phyloP scores from a whole-genome alignment of 2,797 vertebrate genomes.

The Phrynocephalus guinanensis region DNA sequence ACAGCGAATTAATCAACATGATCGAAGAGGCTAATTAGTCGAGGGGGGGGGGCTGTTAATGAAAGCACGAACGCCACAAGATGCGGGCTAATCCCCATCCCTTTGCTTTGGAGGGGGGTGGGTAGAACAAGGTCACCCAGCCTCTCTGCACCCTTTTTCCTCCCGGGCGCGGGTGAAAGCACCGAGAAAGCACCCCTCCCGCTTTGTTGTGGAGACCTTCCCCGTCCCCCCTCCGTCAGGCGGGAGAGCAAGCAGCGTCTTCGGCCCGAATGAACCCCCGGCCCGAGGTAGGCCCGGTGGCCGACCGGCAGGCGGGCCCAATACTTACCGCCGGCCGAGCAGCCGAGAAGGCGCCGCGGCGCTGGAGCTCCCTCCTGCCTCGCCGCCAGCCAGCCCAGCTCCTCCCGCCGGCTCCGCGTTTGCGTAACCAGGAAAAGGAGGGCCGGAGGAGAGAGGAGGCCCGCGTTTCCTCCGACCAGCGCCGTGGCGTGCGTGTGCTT shows the following conservation, averaged over 20 bases:
- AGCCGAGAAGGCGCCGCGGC: neutral
- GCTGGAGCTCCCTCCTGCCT: neutral
- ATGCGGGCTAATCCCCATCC: neutral
- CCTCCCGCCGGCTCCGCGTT: slow-evolving; percentile 5
- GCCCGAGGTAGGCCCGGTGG: neutral
- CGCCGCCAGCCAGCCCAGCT: neutral
- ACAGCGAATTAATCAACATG: neutral
- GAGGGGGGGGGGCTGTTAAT: neutral
- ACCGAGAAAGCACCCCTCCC: neutral
- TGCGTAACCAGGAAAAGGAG: slow-evolving; percentile 38
- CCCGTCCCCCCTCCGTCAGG: neutral
- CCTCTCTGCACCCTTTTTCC: rapidly evolving
- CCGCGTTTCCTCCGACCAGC: neutral
- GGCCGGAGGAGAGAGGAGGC: neutral
- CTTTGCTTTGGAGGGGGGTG: too few species aligned
- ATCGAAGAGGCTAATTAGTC: neutral
- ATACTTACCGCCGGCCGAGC: neutral
- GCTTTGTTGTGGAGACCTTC: neutral
- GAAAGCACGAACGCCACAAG: too few species aligned
- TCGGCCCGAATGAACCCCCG: neutral
- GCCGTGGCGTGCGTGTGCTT: too few species aligned
- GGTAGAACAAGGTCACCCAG: neutral
- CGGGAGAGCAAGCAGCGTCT: neutral
- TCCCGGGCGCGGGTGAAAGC: neutral
- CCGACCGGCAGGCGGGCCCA: neutral